Percentiles rank a stretch among this genome's conserved stretches.
Conservation (phyloP, 2,113 vertebrate species). For the Arenaria interpres region DNA sequence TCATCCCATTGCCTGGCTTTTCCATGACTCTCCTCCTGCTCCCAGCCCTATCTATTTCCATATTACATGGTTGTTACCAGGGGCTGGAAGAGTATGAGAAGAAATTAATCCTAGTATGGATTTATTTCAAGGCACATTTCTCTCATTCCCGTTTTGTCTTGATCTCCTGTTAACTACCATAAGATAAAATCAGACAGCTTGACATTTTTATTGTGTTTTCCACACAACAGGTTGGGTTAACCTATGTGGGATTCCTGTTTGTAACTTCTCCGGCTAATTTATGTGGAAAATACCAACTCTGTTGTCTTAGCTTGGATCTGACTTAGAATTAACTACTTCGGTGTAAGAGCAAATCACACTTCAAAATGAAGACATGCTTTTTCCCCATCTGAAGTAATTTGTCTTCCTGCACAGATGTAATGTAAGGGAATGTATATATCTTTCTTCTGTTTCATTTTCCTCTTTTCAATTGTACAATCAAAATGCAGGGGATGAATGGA, state of each 20-base stretch:
- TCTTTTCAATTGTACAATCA: neutral
- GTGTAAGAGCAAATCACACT: neutral
- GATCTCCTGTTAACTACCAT: neutral
- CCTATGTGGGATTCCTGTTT: neutral
- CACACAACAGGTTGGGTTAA: neutral
- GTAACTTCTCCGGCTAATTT: neutral
- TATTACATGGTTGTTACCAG: neutral
- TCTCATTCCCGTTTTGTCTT: neutral
- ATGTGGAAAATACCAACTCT: neutral
- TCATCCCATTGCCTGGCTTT: neutral
- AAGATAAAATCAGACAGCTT: slow-evolving; percentile 2
- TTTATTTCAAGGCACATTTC: slow-evolving; percentile 8
- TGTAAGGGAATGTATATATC: neutral
- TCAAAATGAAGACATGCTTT: neutral
- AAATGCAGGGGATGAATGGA: neutral
- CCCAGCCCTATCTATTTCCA: neutral
- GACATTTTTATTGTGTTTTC: slow-evolving; percentile 3
- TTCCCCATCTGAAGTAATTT: neutral
- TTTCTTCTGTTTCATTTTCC: neutral
- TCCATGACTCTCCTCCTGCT: neutral
- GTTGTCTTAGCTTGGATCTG: neutral
- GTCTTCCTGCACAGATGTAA: neutral
- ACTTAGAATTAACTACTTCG: neutral
- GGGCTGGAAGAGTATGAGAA: neutral
- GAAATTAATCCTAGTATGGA: neutral